phyloP scores from a whole-genome alignment of 2,888 invertebrate species.

The Drosophila silvestris region DNA sequence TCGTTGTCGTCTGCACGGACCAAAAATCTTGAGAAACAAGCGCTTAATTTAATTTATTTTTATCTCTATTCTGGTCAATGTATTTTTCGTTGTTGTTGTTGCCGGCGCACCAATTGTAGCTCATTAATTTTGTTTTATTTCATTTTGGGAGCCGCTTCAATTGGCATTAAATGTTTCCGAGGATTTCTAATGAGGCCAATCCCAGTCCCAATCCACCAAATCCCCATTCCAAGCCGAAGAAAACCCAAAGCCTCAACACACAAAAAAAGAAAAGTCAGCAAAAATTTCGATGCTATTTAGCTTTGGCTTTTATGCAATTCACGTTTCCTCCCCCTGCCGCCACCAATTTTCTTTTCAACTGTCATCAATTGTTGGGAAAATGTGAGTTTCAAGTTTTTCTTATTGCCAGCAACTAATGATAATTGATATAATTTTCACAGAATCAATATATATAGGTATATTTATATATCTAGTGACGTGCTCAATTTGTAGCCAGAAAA shows the following conservation, averaged over 20 bases:
- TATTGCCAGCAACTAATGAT: conserved; percentile 44
- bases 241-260: not conserved
- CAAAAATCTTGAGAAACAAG: conserved; percentile 70
- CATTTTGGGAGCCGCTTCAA: conserved; percentile 69
- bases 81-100: conserved; percentile 20
- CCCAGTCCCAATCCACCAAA: not conserved
- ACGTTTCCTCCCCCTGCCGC: conserved; percentile 49
- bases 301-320: conserved; percentile 73
- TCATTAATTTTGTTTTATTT: conserved; percentile 80
- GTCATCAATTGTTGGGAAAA: conserved; percentile 39
- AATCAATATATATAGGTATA: conserved; percentile 53
- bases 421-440: conserved; percentile 68
- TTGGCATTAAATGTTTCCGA: conserved; percentile 54
- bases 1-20: conserved; percentile 1
- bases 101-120: conserved; percentile 63
- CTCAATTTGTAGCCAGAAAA: conserved; percentile 28
- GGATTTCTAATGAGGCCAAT: conserved; percentile 41
- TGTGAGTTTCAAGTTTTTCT: conserved; percentile 34
- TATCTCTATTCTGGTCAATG: conserved; percentile 54
- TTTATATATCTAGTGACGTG: conserved; percentile 24
- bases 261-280: conserved; percentile 53
- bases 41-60: conserved; percentile 79
- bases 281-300: conserved; percentile 64
- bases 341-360: conserved; percentile 37
- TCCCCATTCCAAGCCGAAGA: not conserved